Conservation (phyloP, 2,113 vertebrate species). For the Hydrolagus affinis region DNA sequence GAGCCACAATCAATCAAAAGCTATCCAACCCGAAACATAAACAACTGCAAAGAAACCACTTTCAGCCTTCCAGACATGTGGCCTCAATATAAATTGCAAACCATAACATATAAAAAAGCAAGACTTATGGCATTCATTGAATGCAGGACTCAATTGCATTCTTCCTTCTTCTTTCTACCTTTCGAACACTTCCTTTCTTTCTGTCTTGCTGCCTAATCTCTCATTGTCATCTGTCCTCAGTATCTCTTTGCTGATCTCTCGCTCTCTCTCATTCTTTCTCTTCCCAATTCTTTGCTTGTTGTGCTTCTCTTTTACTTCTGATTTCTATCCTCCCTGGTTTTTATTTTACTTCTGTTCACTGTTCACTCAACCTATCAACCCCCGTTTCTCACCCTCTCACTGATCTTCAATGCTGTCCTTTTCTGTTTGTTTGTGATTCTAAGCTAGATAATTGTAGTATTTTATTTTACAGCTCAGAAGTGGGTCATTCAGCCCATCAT, state of each 20-base stretch:
- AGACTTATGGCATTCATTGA: not conserved
- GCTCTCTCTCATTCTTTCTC: not conserved
- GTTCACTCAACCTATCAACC: no score
- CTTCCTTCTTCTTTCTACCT: not conserved
- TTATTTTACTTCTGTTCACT: not conserved
- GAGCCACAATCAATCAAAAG: not conserved
- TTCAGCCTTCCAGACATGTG: not conserved
- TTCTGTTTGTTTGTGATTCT: no score
- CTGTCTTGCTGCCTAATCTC: not conserved
- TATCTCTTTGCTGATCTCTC: not conserved
- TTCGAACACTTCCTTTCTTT: not conserved
- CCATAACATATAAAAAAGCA: not conserved
- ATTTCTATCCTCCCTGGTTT: not conserved
- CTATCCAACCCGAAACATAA: not conserved
- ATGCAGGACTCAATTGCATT: not conserved
- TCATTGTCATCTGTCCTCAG: not conserved
- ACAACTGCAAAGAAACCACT: not conserved
- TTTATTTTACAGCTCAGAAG: no score
- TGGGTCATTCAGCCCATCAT: no score
- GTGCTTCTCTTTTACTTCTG: not conserved
- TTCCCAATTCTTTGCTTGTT: no score
- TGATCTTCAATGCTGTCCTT: no score
- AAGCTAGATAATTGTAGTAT: no score
- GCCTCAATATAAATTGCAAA: not conserved
- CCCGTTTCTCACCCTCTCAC: no score